Conservation (phyloP, 2,797 vertebrate species). For the Iguana delicatissima region DNA sequence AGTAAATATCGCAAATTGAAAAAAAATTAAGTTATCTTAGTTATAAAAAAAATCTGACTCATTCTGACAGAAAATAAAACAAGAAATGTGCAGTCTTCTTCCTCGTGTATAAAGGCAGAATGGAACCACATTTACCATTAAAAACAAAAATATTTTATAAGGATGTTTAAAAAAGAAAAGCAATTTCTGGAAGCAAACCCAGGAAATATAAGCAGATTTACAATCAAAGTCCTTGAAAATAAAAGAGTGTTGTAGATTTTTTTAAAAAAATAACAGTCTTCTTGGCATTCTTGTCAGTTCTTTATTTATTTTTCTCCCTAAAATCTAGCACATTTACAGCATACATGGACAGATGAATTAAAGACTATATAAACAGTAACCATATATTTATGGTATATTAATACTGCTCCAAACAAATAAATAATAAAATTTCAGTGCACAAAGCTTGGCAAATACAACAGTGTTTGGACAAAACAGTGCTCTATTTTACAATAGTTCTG, state of each 20-base stretch:
- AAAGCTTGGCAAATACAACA: slow-evolving; percentile 82
- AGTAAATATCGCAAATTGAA: background rate
- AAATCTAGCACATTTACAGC: slow-evolving; percentile 86
- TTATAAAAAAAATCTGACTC: background rate
- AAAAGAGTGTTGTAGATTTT: background rate
- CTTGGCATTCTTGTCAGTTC: slow-evolving; percentile 76
- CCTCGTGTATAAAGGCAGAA: background rate
- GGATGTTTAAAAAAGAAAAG: background rate
- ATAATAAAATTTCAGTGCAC: slow-evolving; percentile 83
- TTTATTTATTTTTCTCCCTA: slow-evolving; percentile 82
- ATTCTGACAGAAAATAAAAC: background rate
- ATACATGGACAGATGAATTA: slow-evolving; percentile 79
- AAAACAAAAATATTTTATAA: background rate
- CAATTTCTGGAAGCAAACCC: background rate
- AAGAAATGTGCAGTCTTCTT: slow-evolving; percentile 15
- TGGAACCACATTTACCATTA: background rate
- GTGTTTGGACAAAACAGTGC: slow-evolving; percentile 74
- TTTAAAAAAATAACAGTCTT: slow-evolving; percentile 37
- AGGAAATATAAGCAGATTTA: background rate
- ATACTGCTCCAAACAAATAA: slow-evolving; percentile 87
- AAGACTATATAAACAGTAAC: slow-evolving; percentile 83
- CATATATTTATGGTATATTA: slow-evolving; percentile 80
- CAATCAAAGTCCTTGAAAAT: background rate
- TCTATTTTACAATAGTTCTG: slow-evolving; percentile 82
- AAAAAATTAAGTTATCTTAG: background rate